These are phyloP conservation scores for Cryptocephalus moraei DNA, from an alignment of 2,888 invertebrate species.

Conservation along the genomic window DNA sequence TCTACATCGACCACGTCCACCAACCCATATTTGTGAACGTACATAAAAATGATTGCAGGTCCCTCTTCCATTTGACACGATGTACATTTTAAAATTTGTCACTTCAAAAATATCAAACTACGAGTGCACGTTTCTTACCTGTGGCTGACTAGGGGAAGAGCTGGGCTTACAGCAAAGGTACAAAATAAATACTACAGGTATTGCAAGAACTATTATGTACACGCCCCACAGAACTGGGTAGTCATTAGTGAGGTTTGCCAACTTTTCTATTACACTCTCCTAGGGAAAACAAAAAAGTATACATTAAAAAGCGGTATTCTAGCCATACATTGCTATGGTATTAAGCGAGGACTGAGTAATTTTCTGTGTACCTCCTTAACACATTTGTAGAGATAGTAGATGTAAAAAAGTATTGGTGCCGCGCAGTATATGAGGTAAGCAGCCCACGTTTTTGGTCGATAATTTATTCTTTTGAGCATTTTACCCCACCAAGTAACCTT, in stretches of 20 bases:
- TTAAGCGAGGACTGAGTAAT: too few species aligned
- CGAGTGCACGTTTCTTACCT: constrained; percentile 1
- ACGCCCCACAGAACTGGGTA: constrained; percentile 89
- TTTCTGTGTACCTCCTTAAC: constrained; percentile 51
- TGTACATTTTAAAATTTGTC: too few species aligned
- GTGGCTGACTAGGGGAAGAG: constrained; percentile 18
- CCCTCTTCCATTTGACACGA: too few species aligned
- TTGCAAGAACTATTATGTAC: constrained; percentile 65
- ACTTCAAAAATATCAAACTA: too few species aligned
- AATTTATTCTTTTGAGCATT: constrained; percentile 61
- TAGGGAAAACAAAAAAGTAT: constrained; percentile 34
- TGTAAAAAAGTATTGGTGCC: constrained; percentile 59
- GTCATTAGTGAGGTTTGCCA: constrained; percentile 67
- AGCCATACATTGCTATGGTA: neutral
- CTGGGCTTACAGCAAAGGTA: constrained; percentile 67
- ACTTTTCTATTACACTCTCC: constrained; percentile 70
- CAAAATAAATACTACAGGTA: constrained; percentile 68
- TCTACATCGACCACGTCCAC: too few species aligned
- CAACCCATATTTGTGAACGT: too few species aligned
- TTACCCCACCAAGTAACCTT: constrained; percentile 61
- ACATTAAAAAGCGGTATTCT: neutral
- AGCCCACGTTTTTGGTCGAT: constrained; percentile 74
- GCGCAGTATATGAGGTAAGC: constrained; percentile 67
- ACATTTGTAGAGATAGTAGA: constrained; percentile 56
- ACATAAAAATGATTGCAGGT: too few species aligned